Evolutionary conservation across 1,140 invertebrate species (phyloP).

Genomic region (Bombus pyrosoma): DNA sequence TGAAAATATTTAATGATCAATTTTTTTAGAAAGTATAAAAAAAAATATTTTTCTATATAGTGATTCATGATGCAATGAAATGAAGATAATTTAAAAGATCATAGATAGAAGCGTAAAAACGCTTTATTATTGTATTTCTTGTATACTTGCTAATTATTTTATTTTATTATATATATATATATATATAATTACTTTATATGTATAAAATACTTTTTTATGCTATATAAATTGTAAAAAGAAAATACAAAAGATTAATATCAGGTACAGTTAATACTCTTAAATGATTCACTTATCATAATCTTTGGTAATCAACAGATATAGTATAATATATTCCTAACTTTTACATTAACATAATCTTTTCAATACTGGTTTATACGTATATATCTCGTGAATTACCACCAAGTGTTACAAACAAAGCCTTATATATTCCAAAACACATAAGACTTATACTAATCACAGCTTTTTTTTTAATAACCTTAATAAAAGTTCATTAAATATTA

Average conservation of each 20-base stretch:
- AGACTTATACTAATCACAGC: background rate
- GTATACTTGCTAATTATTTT: constrained; percentile 22
- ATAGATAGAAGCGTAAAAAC: constrained; percentile 28
- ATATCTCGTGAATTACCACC: constrained; percentile 1
- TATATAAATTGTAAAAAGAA: constrained; percentile 9
- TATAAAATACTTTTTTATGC: constrained; percentile 11
- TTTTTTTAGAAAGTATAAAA: background rate
- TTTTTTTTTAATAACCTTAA: constrained; percentile 10
- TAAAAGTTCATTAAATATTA: constrained; percentile 1
- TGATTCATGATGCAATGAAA: constrained; percentile 22
- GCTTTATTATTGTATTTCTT: constrained; percentile 38
- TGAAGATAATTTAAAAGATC: constrained; percentile 29
- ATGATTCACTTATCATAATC: background rate
- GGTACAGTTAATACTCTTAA: constrained; percentile 35
- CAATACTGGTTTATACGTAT: background rate
- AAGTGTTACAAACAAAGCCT: constrained; percentile 17
- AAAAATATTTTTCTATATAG: background rate
- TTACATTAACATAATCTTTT: background rate
- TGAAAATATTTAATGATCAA: background rate
- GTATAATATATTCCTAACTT: constrained; percentile 2
- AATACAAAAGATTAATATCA: constrained; percentile 18
- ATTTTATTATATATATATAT: background rate
- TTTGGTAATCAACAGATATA: background rate
- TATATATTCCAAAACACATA: background rate
- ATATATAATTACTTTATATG: constrained; percentile 7